A percentile compares a stretch with the other conserved stretches of the same genome.
phyloP scores from a whole-genome alignment of 1,140 invertebrate species.

The Caenorhabditis tropicalis region DNA sequence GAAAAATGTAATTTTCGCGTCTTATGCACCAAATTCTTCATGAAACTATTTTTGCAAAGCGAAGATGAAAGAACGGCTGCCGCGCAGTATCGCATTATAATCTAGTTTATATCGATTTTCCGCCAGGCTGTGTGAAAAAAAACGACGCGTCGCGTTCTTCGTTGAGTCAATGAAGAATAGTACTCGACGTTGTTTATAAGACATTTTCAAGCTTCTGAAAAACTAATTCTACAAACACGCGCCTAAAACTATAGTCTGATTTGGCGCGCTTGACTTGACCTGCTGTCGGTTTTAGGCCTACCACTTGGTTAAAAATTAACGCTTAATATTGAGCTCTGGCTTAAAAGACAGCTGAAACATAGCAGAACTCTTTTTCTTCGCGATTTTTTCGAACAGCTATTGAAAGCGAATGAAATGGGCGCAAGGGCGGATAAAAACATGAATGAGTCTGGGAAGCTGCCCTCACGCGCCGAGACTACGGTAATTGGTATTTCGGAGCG shows the following conservation, averaged over 20 bases:
- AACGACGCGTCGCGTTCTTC: neutral
- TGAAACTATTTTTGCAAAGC: neutral
- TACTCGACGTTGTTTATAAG: too few relatives aligned
- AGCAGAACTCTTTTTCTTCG: neutral
- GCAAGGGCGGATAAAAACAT: neutral
- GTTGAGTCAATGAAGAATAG: too few relatives aligned
- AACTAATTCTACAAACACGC: too few relatives aligned
- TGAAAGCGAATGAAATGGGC: neutral
- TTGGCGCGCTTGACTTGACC: neutral
- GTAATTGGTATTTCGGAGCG: constrained; percentile 4
- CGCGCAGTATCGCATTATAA: neutral
- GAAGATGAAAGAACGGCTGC: neutral
- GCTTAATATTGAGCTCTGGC: neutral
- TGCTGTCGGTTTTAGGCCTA: neutral
- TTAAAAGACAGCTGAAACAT: neutral
- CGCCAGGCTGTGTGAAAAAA: neutral
- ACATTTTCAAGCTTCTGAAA: too few relatives aligned
- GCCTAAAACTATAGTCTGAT: too few relatives aligned
- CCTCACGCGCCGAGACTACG: constrained; percentile 35
- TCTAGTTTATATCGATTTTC: constrained; percentile 28
- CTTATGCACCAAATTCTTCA: neutral
- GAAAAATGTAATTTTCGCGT: neutral
- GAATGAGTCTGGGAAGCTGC: neutral
- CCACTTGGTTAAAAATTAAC: too few relatives aligned
- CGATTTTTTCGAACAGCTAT: neutral